Evolutionary conservation across 30 jellyfish, hydroid and myxozoan genomes (phyloP), one percentile per base, ranked within the genome.

Genomic region (Aurelia sp.): DNA sequence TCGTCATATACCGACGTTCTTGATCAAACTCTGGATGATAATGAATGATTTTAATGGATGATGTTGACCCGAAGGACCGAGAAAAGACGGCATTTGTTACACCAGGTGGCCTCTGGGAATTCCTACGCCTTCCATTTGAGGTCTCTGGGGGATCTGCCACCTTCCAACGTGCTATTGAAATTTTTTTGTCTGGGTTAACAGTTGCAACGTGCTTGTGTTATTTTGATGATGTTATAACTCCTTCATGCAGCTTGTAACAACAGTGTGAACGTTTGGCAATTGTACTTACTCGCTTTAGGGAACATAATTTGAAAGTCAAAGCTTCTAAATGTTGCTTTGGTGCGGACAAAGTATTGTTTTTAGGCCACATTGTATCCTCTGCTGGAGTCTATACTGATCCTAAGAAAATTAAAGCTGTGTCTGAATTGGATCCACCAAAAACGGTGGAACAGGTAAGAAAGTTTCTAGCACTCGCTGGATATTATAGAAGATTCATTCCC

Each of bases 241-340:
- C 21, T 48, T 62, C 90, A 19, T 62, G 65, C 53, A 62, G 19
- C 71, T 62, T 79, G 48, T 35, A 44, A 13, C 62, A 79, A 10
- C 90, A 65, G 22, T 79, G 90, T 48, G 44, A 6, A 30, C 90
- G 90, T 41, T 64, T 79, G 40, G 33, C 6, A 17, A 8, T 82
- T 13, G 90, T 79, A 17, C 62, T 79, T 20, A 55, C 35, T 12
- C 19, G 82, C 71, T 79, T 79, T 64, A 71, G 82, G 18, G 37
- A 66, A 19, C 90, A 79, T 64, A 66, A 66, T 48, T 60, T 79
- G 40, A 44, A 52, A 20, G 90, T 79, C 33, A 79, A 79, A 52
- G 90, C 90, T 15, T 79, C 90, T 30, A 79, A 79, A 79, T 79
- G 82, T 48, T 65, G 71, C 27, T 79, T 79, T 79, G 90, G 73